These are phyloP conservation scores for Xiphophorus couchianus DNA, from an alignment of 2,113 vertebrate genomes.

Conservation along the genomic window DNA sequence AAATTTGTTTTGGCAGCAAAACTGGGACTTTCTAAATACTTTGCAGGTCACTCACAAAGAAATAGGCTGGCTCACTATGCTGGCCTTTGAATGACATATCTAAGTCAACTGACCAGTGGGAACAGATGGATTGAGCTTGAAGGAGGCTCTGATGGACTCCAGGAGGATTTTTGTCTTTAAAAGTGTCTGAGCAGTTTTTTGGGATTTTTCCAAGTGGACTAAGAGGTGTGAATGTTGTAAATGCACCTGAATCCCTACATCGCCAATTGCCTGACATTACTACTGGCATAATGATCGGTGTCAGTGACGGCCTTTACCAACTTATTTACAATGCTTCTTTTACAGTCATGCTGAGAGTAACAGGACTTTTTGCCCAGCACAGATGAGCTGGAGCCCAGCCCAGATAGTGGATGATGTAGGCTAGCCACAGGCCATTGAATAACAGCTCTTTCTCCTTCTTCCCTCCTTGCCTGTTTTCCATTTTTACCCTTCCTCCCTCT, in stretches of 20 bases:
- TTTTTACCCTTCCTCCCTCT: conserved; percentile 42
- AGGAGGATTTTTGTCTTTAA: conserved; percentile 31
- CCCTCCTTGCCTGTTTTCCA: conserved; percentile 35
- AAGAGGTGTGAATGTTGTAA: conserved; percentile 7
- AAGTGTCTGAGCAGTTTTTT: conserved; percentile 20
- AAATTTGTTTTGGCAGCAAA: not conserved
- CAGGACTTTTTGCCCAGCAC: conserved; percentile 63
- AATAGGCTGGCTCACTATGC: conserved; percentile 54
- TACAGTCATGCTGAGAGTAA: conserved; percentile 67
- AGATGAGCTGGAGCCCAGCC: conserved; percentile 68
- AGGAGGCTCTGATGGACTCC: conserved; percentile 58
- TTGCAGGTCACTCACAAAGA: conserved; percentile 43
- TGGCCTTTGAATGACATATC: conserved; percentile 58
- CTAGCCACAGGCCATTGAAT: conserved; percentile 67
- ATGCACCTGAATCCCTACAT: conserved; percentile 28
- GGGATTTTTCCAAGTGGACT: conserved; percentile 27
- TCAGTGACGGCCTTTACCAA: conserved; percentile 49
- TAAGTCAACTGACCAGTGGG: conserved; percentile 67
- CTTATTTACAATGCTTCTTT: conserved; percentile 52
- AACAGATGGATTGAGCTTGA: conserved; percentile 74
- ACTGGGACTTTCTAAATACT: not conserved
- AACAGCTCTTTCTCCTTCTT: conserved; percentile 57
- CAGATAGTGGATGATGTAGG: conserved; percentile 52
- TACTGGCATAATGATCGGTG: conserved; percentile 61
- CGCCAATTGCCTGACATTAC: conserved; percentile 42